phyloP scores from a whole-genome alignment of 2,113 vertebrate genomes.

The Cavia porcellus region DNA sequence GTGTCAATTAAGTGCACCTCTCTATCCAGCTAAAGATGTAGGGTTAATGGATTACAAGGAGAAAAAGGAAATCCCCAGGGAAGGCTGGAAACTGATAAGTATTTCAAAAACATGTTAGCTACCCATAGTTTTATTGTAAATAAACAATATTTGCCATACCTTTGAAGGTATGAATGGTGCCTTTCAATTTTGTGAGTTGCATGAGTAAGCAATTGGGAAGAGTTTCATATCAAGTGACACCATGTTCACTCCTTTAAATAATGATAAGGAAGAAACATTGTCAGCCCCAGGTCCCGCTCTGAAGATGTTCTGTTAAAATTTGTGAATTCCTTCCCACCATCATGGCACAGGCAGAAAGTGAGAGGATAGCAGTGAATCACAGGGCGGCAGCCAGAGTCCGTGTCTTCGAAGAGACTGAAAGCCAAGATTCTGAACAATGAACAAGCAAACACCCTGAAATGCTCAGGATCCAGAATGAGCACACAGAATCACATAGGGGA shows the following conservation, averaged over 20 bases:
- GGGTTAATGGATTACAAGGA: not conserved
- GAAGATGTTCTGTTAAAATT: not conserved
- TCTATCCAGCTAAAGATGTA: not conserved
- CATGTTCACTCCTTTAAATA: not conserved
- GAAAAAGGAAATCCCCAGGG: not conserved
- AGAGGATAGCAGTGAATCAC: not conserved
- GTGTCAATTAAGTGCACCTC: not conserved
- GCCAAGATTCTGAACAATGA: not conserved
- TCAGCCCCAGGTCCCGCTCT: not conserved
- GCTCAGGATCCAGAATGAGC: not conserved
- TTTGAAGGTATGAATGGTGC: not conserved
- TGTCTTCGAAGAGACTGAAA: not conserved
- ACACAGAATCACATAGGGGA: accelerated
- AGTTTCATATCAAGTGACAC: not conserved
- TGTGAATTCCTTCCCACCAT: not conserved
- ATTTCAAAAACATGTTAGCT: not conserved
- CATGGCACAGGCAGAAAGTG: not conserved
- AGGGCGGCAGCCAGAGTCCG: not conserved
- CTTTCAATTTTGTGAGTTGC: not conserved
- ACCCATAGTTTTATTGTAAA: not conserved
- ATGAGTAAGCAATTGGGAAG: not conserved
- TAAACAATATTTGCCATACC: not conserved
- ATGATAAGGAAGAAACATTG: not conserved
- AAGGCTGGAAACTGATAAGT: not conserved
- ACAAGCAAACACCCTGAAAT: not conserved